Conservation (phyloP, 2,113 vertebrate genomes). For the Ciconia boyciana region DNA sequence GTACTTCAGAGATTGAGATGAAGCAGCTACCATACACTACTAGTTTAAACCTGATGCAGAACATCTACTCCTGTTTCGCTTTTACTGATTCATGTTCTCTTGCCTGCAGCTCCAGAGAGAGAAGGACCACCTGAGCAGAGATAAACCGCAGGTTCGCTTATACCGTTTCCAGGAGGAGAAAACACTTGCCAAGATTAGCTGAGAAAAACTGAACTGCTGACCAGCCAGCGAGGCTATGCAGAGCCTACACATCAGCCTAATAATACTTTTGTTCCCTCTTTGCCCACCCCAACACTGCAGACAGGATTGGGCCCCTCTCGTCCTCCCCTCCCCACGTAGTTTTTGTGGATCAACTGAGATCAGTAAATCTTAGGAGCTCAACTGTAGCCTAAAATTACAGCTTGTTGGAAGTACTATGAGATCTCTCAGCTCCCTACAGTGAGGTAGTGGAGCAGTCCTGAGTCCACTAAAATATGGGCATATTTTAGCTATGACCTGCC, state of each 20-base stretch:
- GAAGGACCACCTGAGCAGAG: neutral
- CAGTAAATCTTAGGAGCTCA: neutral
- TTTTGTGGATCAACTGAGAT: neutral
- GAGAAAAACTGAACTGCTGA: neutral
- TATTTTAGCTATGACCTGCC: neutral
- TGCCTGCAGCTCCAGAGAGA: neutral
- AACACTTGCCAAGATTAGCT: neutral
- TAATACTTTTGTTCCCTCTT: neutral
- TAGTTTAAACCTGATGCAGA: neutral
- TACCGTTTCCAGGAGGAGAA: neutral
- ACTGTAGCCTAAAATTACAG: neutral
- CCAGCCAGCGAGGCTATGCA: neutral
- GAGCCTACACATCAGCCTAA: neutral
- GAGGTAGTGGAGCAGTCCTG: neutral
- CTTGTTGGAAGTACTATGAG: neutral
- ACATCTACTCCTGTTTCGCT: constrained; percentile 6
- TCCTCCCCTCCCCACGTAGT: rapidly evolving
- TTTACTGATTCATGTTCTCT: neutral
- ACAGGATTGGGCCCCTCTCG: neutral
- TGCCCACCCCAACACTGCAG: neutral
- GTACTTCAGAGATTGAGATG: neutral
- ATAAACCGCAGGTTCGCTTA: neutral
- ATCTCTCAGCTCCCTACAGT: neutral
- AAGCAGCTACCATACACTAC: neutral
- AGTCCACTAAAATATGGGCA: neutral